phyloP scores from a whole-genome alignment of 2,113 vertebrate species.

The Sclerurus mexicanus region DNA sequence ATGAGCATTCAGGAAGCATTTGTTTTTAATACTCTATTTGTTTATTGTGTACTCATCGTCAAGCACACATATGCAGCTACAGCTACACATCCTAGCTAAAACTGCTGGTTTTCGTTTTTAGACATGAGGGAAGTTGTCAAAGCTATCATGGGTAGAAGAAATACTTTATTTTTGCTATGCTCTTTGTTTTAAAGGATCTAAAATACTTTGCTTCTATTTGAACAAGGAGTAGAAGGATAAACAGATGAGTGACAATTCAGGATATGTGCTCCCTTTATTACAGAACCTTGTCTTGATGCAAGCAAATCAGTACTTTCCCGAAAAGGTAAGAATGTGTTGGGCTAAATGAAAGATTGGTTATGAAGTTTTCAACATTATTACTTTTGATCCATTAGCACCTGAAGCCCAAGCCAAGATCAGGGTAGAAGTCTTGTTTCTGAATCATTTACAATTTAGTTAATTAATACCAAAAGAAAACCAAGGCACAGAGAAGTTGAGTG shows the following conservation, averaged over 20 bases:
- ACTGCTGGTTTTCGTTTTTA: neutral
- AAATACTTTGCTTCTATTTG: neutral
- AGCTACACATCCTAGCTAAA: neutral
- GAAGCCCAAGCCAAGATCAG: neutral
- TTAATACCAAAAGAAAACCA: slow-evolving; percentile 41
- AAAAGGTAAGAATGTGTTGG: neutral
- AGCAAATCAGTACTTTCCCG: neutral
- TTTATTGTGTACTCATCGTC: neutral
- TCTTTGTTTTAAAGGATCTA: neutral
- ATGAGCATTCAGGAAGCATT: neutral
- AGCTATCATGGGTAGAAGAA: neutral
- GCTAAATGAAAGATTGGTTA: neutral
- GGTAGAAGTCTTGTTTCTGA: neutral
- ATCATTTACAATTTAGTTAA: slow-evolving; percentile 47
- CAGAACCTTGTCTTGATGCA: neutral
- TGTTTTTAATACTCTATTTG: neutral
- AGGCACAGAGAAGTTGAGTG: neutral
- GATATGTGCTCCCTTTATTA: neutral
- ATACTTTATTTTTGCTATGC: neutral
- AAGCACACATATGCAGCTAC: neutral
- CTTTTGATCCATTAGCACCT: neutral
- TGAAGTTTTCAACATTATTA: neutral
- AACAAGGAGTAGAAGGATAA: neutral
- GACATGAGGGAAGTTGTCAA: neutral
- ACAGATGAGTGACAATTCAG: neutral